Evolutionary conservation across 2,888 invertebrate species (phyloP), one percentile per base, ranked within the genome.

Genomic region (Eupithecia abbreviata): DNA sequence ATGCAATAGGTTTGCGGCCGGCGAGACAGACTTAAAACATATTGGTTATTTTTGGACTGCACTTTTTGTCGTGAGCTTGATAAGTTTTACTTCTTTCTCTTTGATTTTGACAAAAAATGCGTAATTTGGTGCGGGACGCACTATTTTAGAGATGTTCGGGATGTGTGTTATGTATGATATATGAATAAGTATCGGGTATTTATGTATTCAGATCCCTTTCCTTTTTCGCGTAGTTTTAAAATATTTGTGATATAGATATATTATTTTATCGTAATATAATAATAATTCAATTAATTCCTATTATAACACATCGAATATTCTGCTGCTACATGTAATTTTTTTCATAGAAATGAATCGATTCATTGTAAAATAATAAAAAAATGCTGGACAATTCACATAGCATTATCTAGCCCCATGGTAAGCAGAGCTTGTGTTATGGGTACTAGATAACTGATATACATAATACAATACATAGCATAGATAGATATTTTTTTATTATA

Each of bases 1-100:
- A 94, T 93, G 92, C 93, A 90, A 93, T 92, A 90, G 91, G 89
- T 90, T 88, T 78, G 78, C 90, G 90, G 82, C 87, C 30, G 45
- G 45, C 69, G 69, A 69, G 45, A 18, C 45, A 10, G 87, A 88
- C 88, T 82, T 73, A n/a, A 55, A 72, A 65, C 45, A 45, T 71
- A 55, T 71, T 51, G 71, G 69, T 68, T 15, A 41, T 62, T 41
- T 72, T 49, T 71, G 75, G 71, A 18, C 10, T 47, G 18, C 62
- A 42, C 66, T 66, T 42, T 7, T 66, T 42, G 66, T 15, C 18
- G 42, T 42, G 3, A 4, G 41, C 0, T 15, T 30, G 18, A 1
- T 58, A 10, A 30, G 9, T 30, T 30, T 62, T 62, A 30, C 62
- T 30, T 30, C 10, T 62, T 18, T 10, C 58, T 62, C 4, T 4